These are phyloP conservation scores for Pteromalus puparum DNA, from an alignment of 1,140 invertebrate genomes.

Conservation along the genomic window DNA sequence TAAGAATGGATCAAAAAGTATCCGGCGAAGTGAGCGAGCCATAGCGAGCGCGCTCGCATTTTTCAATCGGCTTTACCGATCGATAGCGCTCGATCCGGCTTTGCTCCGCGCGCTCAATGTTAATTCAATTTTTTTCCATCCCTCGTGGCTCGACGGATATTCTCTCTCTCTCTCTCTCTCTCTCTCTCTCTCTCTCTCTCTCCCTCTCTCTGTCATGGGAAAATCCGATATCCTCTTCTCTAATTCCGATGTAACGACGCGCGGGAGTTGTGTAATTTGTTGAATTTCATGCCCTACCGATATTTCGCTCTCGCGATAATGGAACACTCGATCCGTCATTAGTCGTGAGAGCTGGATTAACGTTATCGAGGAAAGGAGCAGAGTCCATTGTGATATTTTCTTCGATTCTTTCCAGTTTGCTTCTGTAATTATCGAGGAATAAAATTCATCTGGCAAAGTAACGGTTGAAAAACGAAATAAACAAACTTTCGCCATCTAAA, in stretches of 20 bases:
- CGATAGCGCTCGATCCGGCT: neutral
- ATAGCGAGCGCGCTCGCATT: neutral
- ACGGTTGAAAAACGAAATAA: too few species aligned
- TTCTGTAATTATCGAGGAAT: too few species aligned
- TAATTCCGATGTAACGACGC: neutral
- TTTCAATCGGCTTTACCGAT: conserved; percentile 19
- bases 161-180: neutral
- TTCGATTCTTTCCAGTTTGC: neutral
- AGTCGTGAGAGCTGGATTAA: neutral
- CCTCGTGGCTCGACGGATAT: neutral
- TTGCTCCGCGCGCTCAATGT: neutral
- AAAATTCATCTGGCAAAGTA: too few species aligned
- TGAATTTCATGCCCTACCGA: neutral
- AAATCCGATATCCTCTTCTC: neutral
- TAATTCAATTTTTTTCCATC: neutral
- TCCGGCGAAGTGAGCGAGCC: too few species aligned
- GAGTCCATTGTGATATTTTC: neutral
- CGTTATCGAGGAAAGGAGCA: neutral
- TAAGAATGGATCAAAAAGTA: conserved; percentile 24
- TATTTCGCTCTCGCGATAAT: neutral
- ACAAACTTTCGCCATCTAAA: too few species aligned
- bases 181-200: neutral
- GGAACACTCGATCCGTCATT: neutral
- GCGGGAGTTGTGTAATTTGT: neutral
- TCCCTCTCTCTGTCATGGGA: neutral